These are phyloP conservation scores for Argya squamiceps DNA, from an alignment of 2,797 vertebrate species.

Conservation along the genomic window DNA sequence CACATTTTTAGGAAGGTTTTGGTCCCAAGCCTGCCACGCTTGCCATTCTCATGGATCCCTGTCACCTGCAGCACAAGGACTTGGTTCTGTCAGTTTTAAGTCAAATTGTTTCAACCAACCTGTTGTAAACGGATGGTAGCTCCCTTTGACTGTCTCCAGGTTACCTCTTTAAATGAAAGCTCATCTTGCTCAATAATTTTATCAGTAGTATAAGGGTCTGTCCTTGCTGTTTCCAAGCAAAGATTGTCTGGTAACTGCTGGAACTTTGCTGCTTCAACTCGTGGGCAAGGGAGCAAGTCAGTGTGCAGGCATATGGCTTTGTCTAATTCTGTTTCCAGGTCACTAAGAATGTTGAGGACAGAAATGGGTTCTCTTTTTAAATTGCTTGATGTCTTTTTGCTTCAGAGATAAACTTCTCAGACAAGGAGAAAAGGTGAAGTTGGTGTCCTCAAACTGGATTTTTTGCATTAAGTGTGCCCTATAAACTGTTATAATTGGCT, in stretches of 20 bases:
- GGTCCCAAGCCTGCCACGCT: fast-evolving
- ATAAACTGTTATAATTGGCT: constrained; percentile 52
- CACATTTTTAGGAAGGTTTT: background rate
- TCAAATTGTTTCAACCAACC: background rate
- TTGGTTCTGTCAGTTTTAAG: background rate
- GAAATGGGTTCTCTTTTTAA: background rate
- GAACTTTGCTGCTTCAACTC: background rate
- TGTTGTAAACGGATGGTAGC: background rate
- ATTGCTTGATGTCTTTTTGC: background rate
- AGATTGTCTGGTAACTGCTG: background rate
- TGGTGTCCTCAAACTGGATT: constrained; percentile 22
- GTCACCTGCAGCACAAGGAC: background rate
- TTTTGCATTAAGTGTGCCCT: constrained; percentile 22
- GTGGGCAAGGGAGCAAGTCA: background rate
- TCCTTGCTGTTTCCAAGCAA: background rate
- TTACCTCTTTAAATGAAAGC: background rate
- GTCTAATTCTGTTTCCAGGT: constrained; percentile 23
- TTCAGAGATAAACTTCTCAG: background rate
- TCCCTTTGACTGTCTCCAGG: background rate
- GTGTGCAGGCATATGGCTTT: background rate
- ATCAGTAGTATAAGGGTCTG: background rate
- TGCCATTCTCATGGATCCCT: background rate
- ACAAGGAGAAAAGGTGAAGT: constrained; percentile 17
- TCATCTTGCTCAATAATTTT: background rate
- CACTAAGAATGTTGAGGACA: constrained; percentile 23